Percentiles rank a stretch among this genome's conserved stretches.
Conservation (phyloP, 2,113 vertebrate species). For the Misgurnus anguillicaudatus region DNA sequence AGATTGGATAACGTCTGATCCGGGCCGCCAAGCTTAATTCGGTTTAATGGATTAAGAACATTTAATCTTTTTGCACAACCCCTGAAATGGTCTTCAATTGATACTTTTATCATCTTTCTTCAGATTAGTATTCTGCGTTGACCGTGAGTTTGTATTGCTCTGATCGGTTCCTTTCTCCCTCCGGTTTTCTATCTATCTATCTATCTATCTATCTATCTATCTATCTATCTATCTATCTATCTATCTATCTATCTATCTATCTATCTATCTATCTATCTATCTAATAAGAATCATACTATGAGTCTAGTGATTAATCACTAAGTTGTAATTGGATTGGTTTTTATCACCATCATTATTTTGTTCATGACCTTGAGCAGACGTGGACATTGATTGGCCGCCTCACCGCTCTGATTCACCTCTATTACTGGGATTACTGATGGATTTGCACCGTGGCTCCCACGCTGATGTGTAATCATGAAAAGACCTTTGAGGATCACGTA, state of each 20-base stretch:
- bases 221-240: slow-evolving; percentile 14
- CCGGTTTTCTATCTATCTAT: background rate
- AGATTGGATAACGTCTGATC: slow-evolving; percentile 37
- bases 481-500: slow-evolving; percentile 3
- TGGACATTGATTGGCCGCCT: slow-evolving; percentile 65
- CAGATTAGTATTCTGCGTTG: background rate
- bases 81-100: slow-evolving; percentile 19
- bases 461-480: slow-evolving; percentile 57
- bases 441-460: slow-evolving; percentile 41
- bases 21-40: slow-evolving; percentile 34
- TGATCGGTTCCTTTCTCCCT: slow-evolving; percentile 18
- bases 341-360: slow-evolving; percentile 64
- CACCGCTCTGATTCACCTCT: slow-evolving; percentile 32
- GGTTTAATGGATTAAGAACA: slow-evolving; percentile 17
- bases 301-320: slow-evolving; percentile 35
- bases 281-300: slow-evolving; percentile 22
- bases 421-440: slow-evolving; percentile 47
- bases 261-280: background rate
- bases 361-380: slow-evolving; percentile 71
- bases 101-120: background rate
- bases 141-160: background rate
- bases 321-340: slow-evolving; percentile 58
- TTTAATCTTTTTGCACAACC: slow-evolving; percentile 37
- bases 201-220: background rate
- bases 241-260: background rate